Evolutionary conservation across 2,888 invertebrate genomes (phyloP), one percentile per base, ranked within the genome.

Genomic region (Ectemnius continuus): DNA sequence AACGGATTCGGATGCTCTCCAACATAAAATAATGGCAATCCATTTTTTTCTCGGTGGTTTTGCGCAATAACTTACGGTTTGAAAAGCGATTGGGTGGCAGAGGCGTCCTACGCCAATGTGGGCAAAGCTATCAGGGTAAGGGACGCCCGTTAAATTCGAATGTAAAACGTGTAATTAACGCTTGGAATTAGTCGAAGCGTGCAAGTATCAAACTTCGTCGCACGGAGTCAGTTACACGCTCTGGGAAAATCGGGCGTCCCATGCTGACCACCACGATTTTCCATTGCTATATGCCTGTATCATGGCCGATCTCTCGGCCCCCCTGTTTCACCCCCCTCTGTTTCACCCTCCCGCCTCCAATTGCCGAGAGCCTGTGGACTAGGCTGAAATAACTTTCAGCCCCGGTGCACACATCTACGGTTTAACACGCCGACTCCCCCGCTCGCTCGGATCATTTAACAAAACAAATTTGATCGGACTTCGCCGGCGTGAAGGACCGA

Each of bases 101-200:
- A 63, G 60, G 65, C 70, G 70, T 52, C 16, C 14, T 52, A 16
- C 52, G 52, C 52, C 52, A 52, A 2, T 52, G 52, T 52, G 16
- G 36, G 8, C 36, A 36, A 36, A 36, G 36, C 36, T 36, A 36
- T 36, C 36, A 36, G 11, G 8, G 36, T 11, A 76, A 76, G 57
- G 72, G 77, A 75, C 60, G 60, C 76, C 75, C 28, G 74, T 70
- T 73, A 72, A 70, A 79, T 80, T 79, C 80, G 56, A 79, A 79
- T 71, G 80, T 80, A 79, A 81, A 79, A 81, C 78, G 75, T 72
- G 73, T 81, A 79, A 81, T 81, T 80, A 80, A 73, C 77, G 67
- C 66, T 46, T 18, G 76, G 52, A 79, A 79, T 78, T 78, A 78
- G 79, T 70, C 70, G 63, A 75, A 68, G 70, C 71, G 57, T 56